These are phyloP conservation scores for Scaptodrosophila latifasciaeformis DNA, from an alignment of 2,888 invertebrate genomes.

Conservation along the genomic window DNA sequence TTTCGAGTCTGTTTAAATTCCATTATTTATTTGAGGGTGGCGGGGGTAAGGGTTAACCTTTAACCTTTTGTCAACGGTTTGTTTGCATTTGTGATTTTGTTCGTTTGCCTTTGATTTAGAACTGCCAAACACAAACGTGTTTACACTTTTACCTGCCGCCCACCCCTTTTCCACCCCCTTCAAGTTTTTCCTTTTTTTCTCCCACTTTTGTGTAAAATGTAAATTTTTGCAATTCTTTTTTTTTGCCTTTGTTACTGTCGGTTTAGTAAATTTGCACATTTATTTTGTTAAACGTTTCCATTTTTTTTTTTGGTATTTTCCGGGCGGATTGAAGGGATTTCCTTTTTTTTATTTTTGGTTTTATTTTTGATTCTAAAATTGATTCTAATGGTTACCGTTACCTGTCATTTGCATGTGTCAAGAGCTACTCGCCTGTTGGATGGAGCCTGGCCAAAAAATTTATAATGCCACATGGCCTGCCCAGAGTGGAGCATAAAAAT, in stretches of 20 bases:
- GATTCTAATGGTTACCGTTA: no score
- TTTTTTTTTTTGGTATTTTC: background rate
- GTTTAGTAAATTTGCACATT: conserved; percentile 9
- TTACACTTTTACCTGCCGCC: no score
- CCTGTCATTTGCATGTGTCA: conserved; percentile 35
- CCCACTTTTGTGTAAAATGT: no score
- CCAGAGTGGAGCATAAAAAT: no score
- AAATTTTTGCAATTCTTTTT: conserved; percentile 52
- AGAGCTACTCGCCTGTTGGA: no score
- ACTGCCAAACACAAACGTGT: conserved; percentile 20
- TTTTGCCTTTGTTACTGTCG: conserved; percentile 8
- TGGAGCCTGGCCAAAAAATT: no score
- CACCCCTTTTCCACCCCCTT: no score
- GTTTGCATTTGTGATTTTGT: conserved; percentile 52
- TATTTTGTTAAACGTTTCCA: conserved; percentile 9
- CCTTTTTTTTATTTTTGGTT: background rate
- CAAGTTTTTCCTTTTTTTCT: no score
- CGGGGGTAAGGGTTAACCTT: no score
- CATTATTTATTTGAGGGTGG: conserved; percentile 60
- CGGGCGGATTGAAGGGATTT: background rate
- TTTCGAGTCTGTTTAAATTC: conserved; percentile 61
- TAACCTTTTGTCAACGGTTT: conserved; percentile 47
- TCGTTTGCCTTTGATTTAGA: conserved; percentile 40
- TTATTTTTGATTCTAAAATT: no score
- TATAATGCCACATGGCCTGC: no score